Conservation (phyloP, 2,888 invertebrate genomes). For the Deilephila porcellus region DNA sequence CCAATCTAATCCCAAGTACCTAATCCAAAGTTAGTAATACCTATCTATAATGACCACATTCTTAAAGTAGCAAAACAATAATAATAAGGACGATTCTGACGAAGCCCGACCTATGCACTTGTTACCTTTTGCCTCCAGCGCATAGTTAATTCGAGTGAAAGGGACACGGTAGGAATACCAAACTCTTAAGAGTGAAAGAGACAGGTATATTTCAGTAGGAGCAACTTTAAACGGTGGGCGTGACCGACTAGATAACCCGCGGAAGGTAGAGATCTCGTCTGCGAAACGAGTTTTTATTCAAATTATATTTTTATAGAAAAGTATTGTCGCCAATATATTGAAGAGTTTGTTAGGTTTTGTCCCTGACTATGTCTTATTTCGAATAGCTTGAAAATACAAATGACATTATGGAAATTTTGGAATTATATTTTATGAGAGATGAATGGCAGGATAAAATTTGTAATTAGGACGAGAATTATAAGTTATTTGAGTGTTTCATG, state of each 20-base stretch:
- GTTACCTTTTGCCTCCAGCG: constrained; percentile 48
- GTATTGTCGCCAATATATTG: constrained; percentile 7
- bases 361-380: background rate
- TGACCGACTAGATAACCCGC: constrained; percentile 76
- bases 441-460: background rate
- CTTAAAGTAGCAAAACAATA: background rate
- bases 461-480: too few relatives aligned
- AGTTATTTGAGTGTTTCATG: too few relatives aligned
- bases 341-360: background rate
- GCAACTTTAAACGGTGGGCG: constrained; percentile 63
- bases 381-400: background rate
- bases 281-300: constrained; percentile 28
- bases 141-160: constrained; percentile 46
- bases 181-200: constrained; percentile 49
- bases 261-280: constrained; percentile 22
- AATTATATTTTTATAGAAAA: constrained; percentile 23
- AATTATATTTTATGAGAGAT: background rate
- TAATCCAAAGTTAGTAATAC: too few relatives aligned
- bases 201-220: constrained; percentile 48
- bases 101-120: constrained; percentile 38
- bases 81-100: constrained; percentile 5
- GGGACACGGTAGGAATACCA: constrained; percentile 40
- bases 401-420: background rate
- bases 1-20: too few relatives aligned
- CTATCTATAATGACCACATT: background rate